Evolutionary conservation across 2,113 vertebrate genomes (phyloP).

Genomic region (Cinclus cinclus): DNA sequence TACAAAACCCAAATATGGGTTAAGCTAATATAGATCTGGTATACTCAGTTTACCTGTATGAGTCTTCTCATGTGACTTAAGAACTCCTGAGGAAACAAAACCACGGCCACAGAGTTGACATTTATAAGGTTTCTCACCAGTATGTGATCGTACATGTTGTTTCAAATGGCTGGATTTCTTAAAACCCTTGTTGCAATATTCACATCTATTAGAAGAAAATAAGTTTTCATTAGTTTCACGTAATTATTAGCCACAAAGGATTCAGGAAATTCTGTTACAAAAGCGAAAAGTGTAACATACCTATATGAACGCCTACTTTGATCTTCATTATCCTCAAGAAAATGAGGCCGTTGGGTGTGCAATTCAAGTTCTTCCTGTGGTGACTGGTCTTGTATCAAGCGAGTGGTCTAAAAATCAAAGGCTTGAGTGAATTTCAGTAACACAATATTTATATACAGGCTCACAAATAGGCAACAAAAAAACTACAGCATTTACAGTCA

Average conservation of each 20-base stretch:
- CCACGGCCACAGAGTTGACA: conserved; percentile 90
- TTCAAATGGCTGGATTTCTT: conserved; percentile 99
- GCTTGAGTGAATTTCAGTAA: neutral
- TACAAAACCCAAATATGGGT: neutral
- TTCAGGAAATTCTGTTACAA: neutral
- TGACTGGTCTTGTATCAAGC: conserved; percentile 84
- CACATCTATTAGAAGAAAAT: conserved; percentile 79
- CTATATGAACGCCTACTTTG: conserved; percentile 90
- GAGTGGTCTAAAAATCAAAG: conserved; percentile 79
- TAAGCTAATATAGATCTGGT: neutral
- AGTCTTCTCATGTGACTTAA: conserved; percentile 96
- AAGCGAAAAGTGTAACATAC: conserved; percentile 59
- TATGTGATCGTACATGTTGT: conserved; percentile 95
- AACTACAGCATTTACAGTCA: neutral
- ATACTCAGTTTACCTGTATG: conserved; percentile 85
- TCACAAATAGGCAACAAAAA: neutral
- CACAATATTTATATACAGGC: neutral
- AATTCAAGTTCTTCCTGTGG: conserved; percentile 85
- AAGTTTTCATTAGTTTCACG: neutral
- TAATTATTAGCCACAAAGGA: neutral
- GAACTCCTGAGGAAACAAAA: conserved; percentile 94
- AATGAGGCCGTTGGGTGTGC: conserved; percentile 77
- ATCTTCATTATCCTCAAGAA: conserved; percentile 88
- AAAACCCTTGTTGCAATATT: conserved; percentile 91
- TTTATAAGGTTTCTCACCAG: conserved; percentile 93